These are phyloP conservation scores for Pimephales promelas DNA, from an alignment of 2,113 vertebrate species.

Conservation along the genomic window DNA sequence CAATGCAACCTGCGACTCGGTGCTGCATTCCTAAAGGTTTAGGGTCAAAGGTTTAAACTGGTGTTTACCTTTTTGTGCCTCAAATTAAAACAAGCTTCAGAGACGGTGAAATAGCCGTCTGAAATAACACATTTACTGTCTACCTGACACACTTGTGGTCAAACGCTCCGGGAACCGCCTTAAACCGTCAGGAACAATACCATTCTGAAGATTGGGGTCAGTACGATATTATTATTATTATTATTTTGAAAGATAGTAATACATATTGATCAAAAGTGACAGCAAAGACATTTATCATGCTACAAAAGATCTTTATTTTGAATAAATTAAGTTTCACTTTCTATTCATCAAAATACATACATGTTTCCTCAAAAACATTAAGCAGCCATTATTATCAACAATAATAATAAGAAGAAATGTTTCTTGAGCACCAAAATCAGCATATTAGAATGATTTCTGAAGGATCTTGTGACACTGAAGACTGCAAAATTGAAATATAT, in stretches of 20 bases:
- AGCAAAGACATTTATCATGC: background rate
- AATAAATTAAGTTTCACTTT: background rate
- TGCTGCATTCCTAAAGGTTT: conserved; percentile 74
- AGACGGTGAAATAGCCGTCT: background rate
- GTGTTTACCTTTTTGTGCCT: conserved; percentile 35
- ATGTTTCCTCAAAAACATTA: background rate
- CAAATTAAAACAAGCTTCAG: background rate
- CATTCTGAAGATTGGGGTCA: background rate
- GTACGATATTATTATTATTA: too few relatives aligned
- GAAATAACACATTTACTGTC: background rate
- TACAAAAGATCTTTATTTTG: background rate
- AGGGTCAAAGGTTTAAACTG: conserved; percentile 67
- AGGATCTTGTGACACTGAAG: background rate
- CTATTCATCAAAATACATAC: background rate
- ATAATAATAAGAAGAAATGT: too few relatives aligned
- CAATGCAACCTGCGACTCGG: conserved; percentile 71
- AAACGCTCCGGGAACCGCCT: background rate
- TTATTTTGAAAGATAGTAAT: background rate
- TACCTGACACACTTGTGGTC: background rate
- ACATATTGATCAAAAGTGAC: background rate
- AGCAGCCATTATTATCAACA: background rate
- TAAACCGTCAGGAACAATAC: background rate
- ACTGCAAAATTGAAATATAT: background rate
- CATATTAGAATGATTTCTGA: background rate
- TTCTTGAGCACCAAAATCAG: background rate